Evolutionary conservation across 1,140 invertebrate species (phyloP).

Genomic region (Cephus cinctus): DNA sequence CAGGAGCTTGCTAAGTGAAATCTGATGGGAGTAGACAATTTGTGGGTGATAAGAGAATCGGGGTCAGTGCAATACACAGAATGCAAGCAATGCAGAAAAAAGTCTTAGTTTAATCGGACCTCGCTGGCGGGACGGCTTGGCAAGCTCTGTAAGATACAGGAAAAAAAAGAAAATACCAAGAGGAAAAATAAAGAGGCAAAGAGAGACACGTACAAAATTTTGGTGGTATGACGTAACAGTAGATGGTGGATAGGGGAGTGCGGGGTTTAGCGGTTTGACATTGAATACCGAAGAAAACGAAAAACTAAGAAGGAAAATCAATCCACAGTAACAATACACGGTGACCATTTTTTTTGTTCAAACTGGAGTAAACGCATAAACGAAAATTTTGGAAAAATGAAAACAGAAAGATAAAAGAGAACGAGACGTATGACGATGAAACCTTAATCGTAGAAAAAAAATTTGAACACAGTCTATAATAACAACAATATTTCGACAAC

Average conservation of each 20-base stretch:
- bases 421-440: conserved; percentile 22
- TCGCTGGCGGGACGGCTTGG: neutral
- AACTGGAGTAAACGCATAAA: conserved; percentile 5
- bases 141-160: neutral
- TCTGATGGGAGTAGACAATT: too few relatives aligned
- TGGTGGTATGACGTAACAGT: too few relatives aligned
- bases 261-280: neutral
- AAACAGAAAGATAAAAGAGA: too few relatives aligned
- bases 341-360: neutral
- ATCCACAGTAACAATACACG: neutral
- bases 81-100: conserved; percentile 13
- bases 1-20: too few relatives aligned
- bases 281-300: neutral
- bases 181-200: neutral
- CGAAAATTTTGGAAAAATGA: too few relatives aligned
- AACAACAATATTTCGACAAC: conserved; percentile 56
- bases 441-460: conserved; percentile 44
- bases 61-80: conserved; percentile 19
- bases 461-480: too few relatives aligned
- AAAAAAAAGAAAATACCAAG: neutral
- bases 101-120: conserved; percentile 1
- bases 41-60: too few relatives aligned
- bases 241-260: too few relatives aligned
- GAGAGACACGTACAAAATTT: neutral
- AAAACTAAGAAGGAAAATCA: neutral